Base-by-base conservation (phyloP, 2,113 vertebrate species). In the Istiophorus platypterus region DNA sequence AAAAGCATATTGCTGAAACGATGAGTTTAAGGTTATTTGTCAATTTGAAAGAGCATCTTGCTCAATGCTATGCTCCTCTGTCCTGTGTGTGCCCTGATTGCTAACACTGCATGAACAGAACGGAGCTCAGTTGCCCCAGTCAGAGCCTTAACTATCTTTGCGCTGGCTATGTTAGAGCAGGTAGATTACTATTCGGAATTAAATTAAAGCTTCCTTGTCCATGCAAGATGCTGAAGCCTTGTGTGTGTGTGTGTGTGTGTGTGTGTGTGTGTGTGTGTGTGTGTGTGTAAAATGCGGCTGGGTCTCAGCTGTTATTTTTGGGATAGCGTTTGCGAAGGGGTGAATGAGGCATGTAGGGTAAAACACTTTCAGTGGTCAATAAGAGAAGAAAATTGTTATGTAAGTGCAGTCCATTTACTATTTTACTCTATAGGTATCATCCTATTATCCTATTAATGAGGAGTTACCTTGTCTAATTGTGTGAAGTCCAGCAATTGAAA, bases 281-380 rank as follows among this genome's bases (percentile, higher is more conserved):
- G 79, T 77, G 56, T 76, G 79, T 51, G 62, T 63, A 12, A 79
- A 75, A 88, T 92, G 88, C 76, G 88, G 71, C 81, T 89, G 72
- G 26, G 54, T 64, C 77, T 77, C 58, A 47, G 79, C 81, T 92
- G 78, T 88, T 91, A 84, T 92, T 93, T 88, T 78, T 59, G 74
- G 81, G 77, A 79, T 67, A 57, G 65, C 20, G 49, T n/a, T n/a
- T n/a, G n/a, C n/a, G n/a, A n/a, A n/a, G n/a, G n/a, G n/a, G n/a
- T n/a, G n/a, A n/a, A n/a, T n/a, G n/a, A n/a, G n/a, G n/a, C n/a
- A n/a, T n/a, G n/a, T n/a, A n/a, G n/a, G n/a, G n/a, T n/a, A n/a
- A n/a, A n/a, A n/a, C n/a, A n/a, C n/a, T n/a, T n/a, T n/a, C n/a
- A n/a, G n/a, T n/a, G n/a, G n/a, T n/a, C n/a, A n/a, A n/a, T n/a